These are phyloP conservation scores for Isaurus tuberculatus DNA, from an alignment of 92 coral and sea anemone species.

Conservation along the genomic window DNA sequence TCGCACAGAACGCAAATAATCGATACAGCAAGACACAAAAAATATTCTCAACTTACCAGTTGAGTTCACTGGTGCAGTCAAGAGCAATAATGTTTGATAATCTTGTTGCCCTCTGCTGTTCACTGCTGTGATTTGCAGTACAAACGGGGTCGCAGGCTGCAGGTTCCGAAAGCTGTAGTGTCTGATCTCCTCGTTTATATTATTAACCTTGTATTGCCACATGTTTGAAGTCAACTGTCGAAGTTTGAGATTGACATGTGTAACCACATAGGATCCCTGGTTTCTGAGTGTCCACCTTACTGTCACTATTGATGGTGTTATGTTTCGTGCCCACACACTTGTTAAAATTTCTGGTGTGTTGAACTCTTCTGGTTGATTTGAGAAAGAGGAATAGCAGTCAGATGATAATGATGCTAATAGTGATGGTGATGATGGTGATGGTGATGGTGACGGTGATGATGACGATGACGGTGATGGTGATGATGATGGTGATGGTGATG, in stretches of 20 bases:
- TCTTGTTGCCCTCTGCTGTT: slow-evolving; percentile 59
- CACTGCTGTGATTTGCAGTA: slow-evolving; percentile 63
- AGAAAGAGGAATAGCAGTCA: no score
- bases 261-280: slow-evolving; percentile 58
- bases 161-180: slow-evolving; percentile 56
- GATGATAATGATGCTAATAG: no score
- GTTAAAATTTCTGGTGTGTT: slow-evolving; percentile 53
- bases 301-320: slow-evolving; percentile 57
- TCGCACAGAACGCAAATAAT: no score
- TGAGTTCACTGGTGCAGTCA: slow-evolving; percentile 70
- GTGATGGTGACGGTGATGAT: no score
- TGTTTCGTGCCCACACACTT: slow-evolving; percentile 67
- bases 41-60: slow-evolving; percentile 50
- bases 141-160: slow-evolving; percentile 61
- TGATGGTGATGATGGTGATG: no score
- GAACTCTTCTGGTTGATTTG: neutral
- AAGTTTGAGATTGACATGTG: slow-evolving; percentile 54
- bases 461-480: no score
- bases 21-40: neutral
- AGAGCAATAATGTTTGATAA: slow-evolving; percentile 59
- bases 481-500: no score
- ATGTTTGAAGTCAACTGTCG: slow-evolving; percentile 56
- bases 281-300: slow-evolving; percentile 69
- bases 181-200: slow-evolving; percentile 30
- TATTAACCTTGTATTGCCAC: slow-evolving; percentile 59